Evolutionary conservation across 2,797 vertebrate genomes (phyloP), one percentile per base, ranked within the genome.

Genomic region (Cossypha caffra): DNA sequence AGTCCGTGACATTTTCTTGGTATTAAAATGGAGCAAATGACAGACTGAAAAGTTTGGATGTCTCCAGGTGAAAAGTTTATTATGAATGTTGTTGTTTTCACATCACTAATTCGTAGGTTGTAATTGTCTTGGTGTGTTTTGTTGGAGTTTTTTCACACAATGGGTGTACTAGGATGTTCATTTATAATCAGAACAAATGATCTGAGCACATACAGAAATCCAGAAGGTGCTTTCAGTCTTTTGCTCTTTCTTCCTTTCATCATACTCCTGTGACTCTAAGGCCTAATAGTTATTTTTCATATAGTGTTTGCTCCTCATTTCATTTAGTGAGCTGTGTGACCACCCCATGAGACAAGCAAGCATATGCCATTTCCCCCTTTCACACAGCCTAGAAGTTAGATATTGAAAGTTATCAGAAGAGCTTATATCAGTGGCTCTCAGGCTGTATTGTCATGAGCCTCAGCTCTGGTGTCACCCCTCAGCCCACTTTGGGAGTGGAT

Each of bases 41-140:
- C 18, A 79, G 42, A 19, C 14, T 50, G 48, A 1, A 13, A 45
- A 23, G 45, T 74, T 48, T 57, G 31, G 8, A 13, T 11, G 54
- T 13, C 21, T 76, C 3, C 16, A 59, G 43, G 23, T 33, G 31
- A 43, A 73, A 69, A 16, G 31, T 47, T 82, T 25, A 2, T 40
- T 33, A 8, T 8, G 4, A 28, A 17, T 37, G 6, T 24, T 47
- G 11, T 15, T 5, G 40, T 80, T 82, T 63, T 51, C 31, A 50
- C 18, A 37, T 58, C 0, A 1, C 26, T 72, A 28, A n/a, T 63
- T 45, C 11, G 40, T 11, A 38, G 15, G 28, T 47, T 1, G 0
- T 25, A 28, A 40, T 14, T 80, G 25, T 33, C 1, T 2, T 64
- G 13, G 6, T 80, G 29, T 10, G 69, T 29, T 67, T 59, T 19